Percentiles rank a stretch among this genome's conserved stretches.
Conservation (phyloP, 2,888 invertebrate species). For the Anarsia innoxiella region DNA sequence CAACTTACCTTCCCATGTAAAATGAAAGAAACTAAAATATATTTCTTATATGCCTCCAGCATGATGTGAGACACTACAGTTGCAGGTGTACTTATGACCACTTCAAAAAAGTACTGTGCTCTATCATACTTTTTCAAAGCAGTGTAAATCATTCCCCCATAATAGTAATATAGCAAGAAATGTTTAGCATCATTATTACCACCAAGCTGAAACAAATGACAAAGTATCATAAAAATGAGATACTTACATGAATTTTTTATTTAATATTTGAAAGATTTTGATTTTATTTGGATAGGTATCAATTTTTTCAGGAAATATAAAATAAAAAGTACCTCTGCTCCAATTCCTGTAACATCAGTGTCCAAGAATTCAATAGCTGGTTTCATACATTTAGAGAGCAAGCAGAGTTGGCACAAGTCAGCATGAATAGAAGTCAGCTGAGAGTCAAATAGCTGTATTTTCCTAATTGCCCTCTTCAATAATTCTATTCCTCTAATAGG, state of each 20-base stretch:
- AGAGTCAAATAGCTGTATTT: slow-evolving; percentile 89
- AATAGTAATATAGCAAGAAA: slow-evolving; percentile 96
- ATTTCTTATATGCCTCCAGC: slow-evolving; percentile 98
- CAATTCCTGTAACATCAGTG: slow-evolving; percentile 93
- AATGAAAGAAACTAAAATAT: slow-evolving; percentile 92
- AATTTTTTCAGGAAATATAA: too few relatives aligned
- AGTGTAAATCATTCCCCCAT: slow-evolving; percentile 98
- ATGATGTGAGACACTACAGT: slow-evolving; percentile 96
- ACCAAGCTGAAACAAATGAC: slow-evolving; percentile 68
- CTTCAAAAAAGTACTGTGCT: slow-evolving; percentile 96
- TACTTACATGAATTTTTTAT: background rate
- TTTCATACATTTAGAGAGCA: slow-evolving; percentile 93
- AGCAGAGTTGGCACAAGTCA: slow-evolving; percentile 93
- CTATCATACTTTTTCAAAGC: slow-evolving; percentile 94
- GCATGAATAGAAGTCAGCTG: slow-evolving; percentile 96
- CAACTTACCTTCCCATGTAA: slow-evolving; percentile 87
- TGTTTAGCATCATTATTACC: slow-evolving; percentile 90
- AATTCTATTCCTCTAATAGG: slow-evolving; percentile 89
- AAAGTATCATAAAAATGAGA: background rate
- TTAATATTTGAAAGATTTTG: background rate
- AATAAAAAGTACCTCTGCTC: slow-evolving; percentile 79
- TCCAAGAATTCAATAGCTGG: slow-evolving; percentile 92
- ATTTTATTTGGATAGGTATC: too few relatives aligned
- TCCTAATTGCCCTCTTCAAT: slow-evolving; percentile 88
- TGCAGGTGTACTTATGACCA: slow-evolving; percentile 95